Base-by-base conservation (phyloP, 2,113 vertebrate species). In the Ptychochromis oligacanthus region DNA sequence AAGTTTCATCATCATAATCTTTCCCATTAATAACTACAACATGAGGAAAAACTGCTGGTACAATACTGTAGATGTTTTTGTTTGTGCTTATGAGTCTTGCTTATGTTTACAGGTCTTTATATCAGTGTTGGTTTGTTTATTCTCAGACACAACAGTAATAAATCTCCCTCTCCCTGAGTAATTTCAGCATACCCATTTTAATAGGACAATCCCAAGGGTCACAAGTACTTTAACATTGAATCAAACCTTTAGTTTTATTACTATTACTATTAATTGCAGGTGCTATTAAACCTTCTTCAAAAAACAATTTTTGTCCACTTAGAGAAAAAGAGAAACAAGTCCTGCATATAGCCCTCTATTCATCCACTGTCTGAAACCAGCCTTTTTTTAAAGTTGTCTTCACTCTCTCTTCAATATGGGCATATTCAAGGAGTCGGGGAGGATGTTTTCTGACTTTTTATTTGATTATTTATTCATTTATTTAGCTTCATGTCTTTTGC, bases 41-140 rank as follows among this genome's bases (percentile, higher is more conserved):
- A 67, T 54, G 18, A 72, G 31, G 31, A 58, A 34, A 87, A 76
- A 59, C 74, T 70, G 59, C 26, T 74, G n/a, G 4, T 6, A 65
- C 57, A 31, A 5, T 79, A 75, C 79, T 22, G 36, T 8, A 40
- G 34, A 64, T 24, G 36, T 43, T 65, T 65, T 11, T 79, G 54
- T 43, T 57, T 40, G 36, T 36, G 18, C 38, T 38, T 57, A 28
- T 61, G 76, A 67, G 56, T 43, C 28, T 77, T 17, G 22, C 13
- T 20, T 55, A 22, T 75, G 24, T 84, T 79, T n/a, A 22, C 38
- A 46, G 59, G 74, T 75, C n/a, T 78, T 67, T 40, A 1, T 65
- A 62, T 43, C 52, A 79, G 61, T 76, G 60, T 31, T 4, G 72
- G 15, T 14, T 4, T 38, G n/a, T 57, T 8, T 49, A 20, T 36